phyloP scores from a whole-genome alignment of 2,797 vertebrate species.

The Fistularia commersonii region DNA sequence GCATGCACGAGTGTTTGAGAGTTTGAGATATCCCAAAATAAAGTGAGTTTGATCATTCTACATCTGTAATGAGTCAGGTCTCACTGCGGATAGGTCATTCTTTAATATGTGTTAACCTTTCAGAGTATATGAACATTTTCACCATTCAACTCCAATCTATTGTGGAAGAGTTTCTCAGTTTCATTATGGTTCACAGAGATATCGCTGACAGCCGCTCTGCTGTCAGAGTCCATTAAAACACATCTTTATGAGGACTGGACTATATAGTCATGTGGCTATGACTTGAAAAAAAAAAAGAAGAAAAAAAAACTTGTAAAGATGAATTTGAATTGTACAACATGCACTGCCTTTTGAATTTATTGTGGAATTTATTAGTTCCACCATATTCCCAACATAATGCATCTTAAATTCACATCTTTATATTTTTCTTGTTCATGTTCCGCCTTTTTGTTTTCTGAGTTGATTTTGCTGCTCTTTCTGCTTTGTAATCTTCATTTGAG shows the following conservation, averaged over 20 bases:
- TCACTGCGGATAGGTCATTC: conserved; percentile 43
- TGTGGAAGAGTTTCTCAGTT: conserved; percentile 72
- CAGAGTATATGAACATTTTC: conserved; percentile 67
- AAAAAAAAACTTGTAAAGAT: conserved; percentile 15
- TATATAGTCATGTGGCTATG: conserved; percentile 66
- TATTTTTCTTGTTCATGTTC: too few relatives aligned
- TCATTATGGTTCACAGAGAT: conserved; percentile 67
- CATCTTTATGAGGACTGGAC: conserved; percentile 64
- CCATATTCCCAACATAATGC: conserved; percentile 42
- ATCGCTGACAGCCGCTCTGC: conserved; percentile 72
- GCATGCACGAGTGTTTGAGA: too few relatives aligned
- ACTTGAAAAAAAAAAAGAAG: not conserved
- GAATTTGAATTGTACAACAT: conserved; percentile 28
- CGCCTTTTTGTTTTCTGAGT: too few relatives aligned
- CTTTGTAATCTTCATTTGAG: too few relatives aligned
- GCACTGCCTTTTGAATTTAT: conserved; percentile 41
- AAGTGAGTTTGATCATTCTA: conserved; percentile 48
- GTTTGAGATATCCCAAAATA: conserved; percentile 18
- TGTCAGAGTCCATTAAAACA: conserved; percentile 75
- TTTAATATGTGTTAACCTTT: conserved; percentile 71
- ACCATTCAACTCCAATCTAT: conserved; percentile 68
- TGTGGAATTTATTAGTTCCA: conserved; percentile 48
- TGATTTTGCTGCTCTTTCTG: too few relatives aligned
- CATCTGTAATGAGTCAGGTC: conserved; percentile 51
- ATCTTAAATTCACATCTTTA: too few relatives aligned